phyloP scores from a whole-genome alignment of 2,888 invertebrate genomes.

The Micoletzkya japonica region DNA sequence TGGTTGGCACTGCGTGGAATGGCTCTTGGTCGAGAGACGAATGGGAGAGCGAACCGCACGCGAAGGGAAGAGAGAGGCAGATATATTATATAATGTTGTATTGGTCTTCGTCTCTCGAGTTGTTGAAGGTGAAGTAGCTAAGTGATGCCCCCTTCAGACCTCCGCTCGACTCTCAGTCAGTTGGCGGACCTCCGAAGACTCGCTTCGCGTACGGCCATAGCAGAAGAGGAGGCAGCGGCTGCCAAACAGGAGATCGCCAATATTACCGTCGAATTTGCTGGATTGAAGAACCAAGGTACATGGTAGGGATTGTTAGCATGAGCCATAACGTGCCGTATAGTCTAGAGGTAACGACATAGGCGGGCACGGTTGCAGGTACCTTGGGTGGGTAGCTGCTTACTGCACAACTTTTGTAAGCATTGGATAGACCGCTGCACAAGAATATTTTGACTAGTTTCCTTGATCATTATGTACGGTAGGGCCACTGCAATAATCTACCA shows the following conservation, averaged over 20 bases:
- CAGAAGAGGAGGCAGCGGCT: slow-evolving; percentile 69
- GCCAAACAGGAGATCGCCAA: slow-evolving; percentile 68
- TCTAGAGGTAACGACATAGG: no score
- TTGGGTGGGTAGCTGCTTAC: no score
- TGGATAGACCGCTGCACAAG: no score
- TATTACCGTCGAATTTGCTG: slow-evolving; percentile 69
- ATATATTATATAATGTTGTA: background rate
- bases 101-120: background rate
- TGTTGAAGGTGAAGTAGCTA: background rate
- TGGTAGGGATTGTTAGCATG: background rate
- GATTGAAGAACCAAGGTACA: slow-evolving; percentile 68
- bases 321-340: no score
- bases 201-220: slow-evolving; percentile 65
- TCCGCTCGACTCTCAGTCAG: slow-evolving; percentile 66
- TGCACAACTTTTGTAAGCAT: no score
- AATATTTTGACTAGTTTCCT: no score
- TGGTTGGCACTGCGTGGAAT: no score
- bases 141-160: slow-evolving; percentile 64
- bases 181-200: slow-evolving; percentile 66
- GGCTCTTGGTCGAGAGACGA: no score
- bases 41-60: background rate
- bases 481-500: no score
- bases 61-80: background rate
- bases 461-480: no score
- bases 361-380: no score